Evolutionary conservation across 2,797 vertebrate genomes (phyloP), one percentile per base, ranked within the genome.

Genomic region (Sternotherus odoratus): DNA sequence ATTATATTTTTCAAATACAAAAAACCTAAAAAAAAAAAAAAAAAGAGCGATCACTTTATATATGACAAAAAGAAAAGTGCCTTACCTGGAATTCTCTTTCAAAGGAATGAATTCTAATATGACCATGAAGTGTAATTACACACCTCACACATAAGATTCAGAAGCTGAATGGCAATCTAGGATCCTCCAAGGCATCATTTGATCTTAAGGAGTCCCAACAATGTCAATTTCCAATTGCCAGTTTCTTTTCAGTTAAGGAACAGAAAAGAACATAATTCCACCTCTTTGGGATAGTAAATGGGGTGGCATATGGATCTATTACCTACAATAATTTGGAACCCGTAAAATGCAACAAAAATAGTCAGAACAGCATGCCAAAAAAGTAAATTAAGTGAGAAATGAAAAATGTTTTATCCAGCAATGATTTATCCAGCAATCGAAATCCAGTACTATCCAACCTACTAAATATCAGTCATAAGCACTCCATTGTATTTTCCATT

Each of bases 21-120:
- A 94, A 95, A 94, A 94, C 53, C 36, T 50, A 91, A 85, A 56
- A 23, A 94, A 95, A 94, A 94, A 50, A n/a, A 50, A 91, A 85
- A 56, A 23, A 82, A 86, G 1, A 48, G 69, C 56, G 49, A 56
- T 33, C 19, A 81, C 53, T 96, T 91, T 79, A 86, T 39, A 82
- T 1, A 81, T 57, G 48, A 66, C 66, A 89, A 77, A 56, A 89
- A 83, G 3, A 21, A 43, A 85, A 83, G 94, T 94, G 87, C 80
- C 36, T 82, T 91, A 92, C 50, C 72, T 72, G 57, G 84, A 89
- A 3, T 1, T 83, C 79, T 95, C 91, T 89, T 78, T 75, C 51
- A 87, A 80, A 23, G 80, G 4, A 90, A 95, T 26, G 1, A 88
- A 87, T 79, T 88, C 21, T 77, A 92, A 85, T 17, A 53, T 81